Evolutionary conservation across 2,797 vertebrate species (phyloP).

Genomic region (Carcharodon carcharias): DNA sequence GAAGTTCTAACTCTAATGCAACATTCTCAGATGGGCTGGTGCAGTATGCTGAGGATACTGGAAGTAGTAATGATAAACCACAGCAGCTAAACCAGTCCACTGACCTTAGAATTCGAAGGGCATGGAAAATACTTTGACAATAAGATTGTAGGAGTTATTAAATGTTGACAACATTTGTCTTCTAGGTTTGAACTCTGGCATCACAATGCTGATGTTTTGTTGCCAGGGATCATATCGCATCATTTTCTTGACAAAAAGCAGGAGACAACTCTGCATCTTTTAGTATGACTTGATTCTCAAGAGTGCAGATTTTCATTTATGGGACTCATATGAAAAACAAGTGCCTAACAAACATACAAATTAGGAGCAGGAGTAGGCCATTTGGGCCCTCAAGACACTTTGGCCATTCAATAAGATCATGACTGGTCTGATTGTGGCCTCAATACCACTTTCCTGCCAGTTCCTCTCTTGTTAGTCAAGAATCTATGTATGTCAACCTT

Average conservation of each 20-base stretch:
- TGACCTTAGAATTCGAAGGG: not conserved
- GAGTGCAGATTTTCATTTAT: not conserved
- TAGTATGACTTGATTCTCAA: not conserved
- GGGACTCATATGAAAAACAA: not conserved
- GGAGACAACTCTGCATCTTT: not conserved
- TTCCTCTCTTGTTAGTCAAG: no score
- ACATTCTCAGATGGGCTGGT: slow-evolving; percentile 9
- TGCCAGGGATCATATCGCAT: not conserved
- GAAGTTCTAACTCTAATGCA: not conserved
- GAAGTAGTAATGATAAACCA: not conserved
- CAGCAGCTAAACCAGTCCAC: not conserved
- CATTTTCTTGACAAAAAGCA: not conserved
- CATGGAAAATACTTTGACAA: not conserved
- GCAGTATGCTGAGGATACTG: not conserved
- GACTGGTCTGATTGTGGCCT: no score
- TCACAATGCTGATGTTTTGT: not conserved
- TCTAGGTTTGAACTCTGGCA: not conserved
- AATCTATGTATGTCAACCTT: no score
- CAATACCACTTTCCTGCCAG: no score
- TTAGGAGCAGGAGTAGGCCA: no score
- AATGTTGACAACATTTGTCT: not conserved
- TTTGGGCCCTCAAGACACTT: no score
- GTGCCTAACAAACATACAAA: no score
- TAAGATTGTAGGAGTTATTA: not conserved
- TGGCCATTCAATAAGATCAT: no score